Conservation (phyloP, 2,113 vertebrate species). For the Lampris incognitus region DNA sequence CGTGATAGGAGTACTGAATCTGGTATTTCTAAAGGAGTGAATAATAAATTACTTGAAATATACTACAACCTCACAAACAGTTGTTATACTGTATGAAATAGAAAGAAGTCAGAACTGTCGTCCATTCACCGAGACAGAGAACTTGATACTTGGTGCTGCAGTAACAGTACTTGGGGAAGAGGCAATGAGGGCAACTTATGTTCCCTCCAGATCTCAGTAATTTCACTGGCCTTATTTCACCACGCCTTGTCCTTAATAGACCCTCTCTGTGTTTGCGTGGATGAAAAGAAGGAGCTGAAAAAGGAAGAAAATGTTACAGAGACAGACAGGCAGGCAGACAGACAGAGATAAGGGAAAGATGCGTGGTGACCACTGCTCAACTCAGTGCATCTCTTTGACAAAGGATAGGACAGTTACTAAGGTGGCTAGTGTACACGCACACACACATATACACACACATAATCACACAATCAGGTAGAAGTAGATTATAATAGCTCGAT, state of each 20-base stretch:
- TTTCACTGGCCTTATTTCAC: constrained; percentile 51
- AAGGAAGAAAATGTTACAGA: constrained; percentile 9
- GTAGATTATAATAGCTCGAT: neutral
- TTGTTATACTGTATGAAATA: neutral
- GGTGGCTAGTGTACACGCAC: neutral
- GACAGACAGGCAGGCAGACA: neutral
- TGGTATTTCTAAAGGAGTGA: no score
- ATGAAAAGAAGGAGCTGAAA: constrained; percentile 41
- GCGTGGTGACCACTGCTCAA: constrained; percentile 47
- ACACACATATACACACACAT: constrained; percentile 5
- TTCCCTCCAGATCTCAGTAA: constrained; percentile 26
- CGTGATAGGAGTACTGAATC: no score
- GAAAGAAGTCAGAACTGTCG: neutral
- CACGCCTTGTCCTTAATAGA: constrained; percentile 47
- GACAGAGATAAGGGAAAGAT: constrained; percentile 28
- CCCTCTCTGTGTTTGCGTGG: constrained; percentile 7
- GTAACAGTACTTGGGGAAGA: constrained; percentile 8
- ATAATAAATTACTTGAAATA: no score
- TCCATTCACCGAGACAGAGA: constrained; percentile 6
- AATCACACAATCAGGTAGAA: neutral
- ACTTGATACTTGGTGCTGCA: neutral
- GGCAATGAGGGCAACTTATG: constrained; percentile 16
- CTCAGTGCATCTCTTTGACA: constrained; percentile 41
- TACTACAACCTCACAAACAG: neutral
- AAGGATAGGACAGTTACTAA: neutral